Conservation (phyloP, 92 coral and sea anemone species). For the Porites rus region DNA sequence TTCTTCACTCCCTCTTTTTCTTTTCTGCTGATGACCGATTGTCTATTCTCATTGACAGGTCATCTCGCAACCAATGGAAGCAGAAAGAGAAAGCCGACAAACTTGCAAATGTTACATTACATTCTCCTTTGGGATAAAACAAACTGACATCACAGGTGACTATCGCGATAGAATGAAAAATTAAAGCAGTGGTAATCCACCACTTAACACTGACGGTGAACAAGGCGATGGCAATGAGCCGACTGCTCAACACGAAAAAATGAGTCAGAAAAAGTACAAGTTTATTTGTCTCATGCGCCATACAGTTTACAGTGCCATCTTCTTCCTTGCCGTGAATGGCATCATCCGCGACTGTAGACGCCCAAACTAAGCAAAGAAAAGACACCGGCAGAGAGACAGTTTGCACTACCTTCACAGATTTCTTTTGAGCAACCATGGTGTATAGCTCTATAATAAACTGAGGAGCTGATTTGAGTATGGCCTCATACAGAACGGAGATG, state of each 20-base stretch:
- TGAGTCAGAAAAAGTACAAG: slow-evolving; percentile 35
- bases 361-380: slow-evolving; percentile 4
- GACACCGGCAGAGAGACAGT: not conserved
- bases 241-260: slow-evolving; percentile 40
- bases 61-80: not conserved
- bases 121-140: not conserved
- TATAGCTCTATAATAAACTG: slow-evolving; percentile 25
- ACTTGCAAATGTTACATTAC: not conserved
- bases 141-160: not conserved
- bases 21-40: not conserved
- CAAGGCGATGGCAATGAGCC: slow-evolving; percentile 59
- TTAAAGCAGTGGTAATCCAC: slow-evolving; percentile 57
- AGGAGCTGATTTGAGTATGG: not conserved
- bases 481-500: not conserved
- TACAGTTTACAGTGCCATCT: not conserved
- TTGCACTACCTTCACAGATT: not conserved
- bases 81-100: not conserved
- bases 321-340: not conserved
- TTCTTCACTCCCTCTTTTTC: not conserved
- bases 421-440: slow-evolving; percentile 15
- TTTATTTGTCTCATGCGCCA: slow-evolving; percentile 2
- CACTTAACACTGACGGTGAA: slow-evolving; percentile 59
- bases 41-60: not conserved
- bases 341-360: not conserved
- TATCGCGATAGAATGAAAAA: slow-evolving; percentile 33